Percentiles rank a stretch among this genome's conserved stretches.
Conservation (phyloP, 2,888 invertebrate species). For the Notodonta ziczac region DNA sequence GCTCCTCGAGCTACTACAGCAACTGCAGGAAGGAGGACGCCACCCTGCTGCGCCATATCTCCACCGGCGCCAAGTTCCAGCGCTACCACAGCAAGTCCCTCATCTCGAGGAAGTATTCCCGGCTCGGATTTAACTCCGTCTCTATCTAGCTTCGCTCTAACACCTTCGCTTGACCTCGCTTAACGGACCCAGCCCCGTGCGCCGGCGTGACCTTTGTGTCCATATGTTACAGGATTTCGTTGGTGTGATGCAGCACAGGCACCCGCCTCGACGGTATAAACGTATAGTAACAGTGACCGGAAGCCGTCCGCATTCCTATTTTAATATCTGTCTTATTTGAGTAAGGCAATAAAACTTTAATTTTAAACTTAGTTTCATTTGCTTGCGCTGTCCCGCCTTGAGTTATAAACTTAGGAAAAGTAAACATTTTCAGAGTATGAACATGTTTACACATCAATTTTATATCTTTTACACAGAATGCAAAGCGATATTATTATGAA, state of each 20-base stretch:
- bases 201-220: slow-evolving; percentile 75
- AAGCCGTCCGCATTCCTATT: slow-evolving; percentile 78
- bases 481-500: slow-evolving; percentile 35
- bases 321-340: slow-evolving; percentile 64
- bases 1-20: slow-evolving; percentile 88
- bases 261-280: slow-evolving; percentile 40
- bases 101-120: slow-evolving; percentile 89
- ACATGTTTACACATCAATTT: background rate
- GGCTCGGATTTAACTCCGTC: slow-evolving; percentile 78
- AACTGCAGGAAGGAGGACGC: slow-evolving; percentile 85
- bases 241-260: slow-evolving; percentile 63
- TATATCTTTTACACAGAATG: slow-evolving; percentile 12
- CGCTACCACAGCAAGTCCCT: slow-evolving; percentile 90
- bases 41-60: slow-evolving; percentile 85
- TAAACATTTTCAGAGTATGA: background rate
- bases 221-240: slow-evolving; percentile 79
- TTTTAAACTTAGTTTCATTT: slow-evolving; percentile 58
- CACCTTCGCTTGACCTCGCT: slow-evolving; percentile 75
- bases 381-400: slow-evolving; percentile 55
- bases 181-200: slow-evolving; percentile 60
- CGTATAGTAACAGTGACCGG: slow-evolving; percentile 51
- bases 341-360: slow-evolving; percentile 79
- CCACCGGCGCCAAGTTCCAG: slow-evolving; percentile 88
- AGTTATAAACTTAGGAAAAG: background rate
- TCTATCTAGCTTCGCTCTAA: slow-evolving; percentile 82